Conservation (phyloP, 2,888 invertebrate species). For the Venustoraphidia nigricollis region DNA sequence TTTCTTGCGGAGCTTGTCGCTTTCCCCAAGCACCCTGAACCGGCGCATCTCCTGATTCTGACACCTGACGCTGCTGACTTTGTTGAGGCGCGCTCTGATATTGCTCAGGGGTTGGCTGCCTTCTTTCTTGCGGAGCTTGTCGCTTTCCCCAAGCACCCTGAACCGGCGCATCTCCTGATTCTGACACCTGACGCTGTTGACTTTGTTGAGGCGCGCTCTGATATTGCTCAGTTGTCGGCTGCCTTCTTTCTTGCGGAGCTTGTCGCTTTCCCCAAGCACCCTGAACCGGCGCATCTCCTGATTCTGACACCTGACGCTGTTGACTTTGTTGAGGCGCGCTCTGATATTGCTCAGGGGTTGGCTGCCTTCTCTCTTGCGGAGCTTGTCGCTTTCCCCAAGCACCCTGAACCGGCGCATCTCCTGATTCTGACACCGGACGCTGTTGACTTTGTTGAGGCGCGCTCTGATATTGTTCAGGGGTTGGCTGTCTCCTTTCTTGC, state of each 20-base stretch:
- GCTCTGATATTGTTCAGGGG: too few relatives aligned
- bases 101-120: not conserved
- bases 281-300: not conserved
- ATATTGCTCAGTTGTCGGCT: not conserved
- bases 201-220: not conserved
- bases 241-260: not conserved
- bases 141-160: not conserved
- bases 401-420: too few relatives aligned
- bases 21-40: not conserved
- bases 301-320: too few relatives aligned
- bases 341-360: too few relatives aligned
- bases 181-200: not conserved
- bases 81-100: not conserved
- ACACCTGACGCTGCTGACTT: not conserved
- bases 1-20: not conserved
- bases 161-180: too few relatives aligned
- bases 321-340: too few relatives aligned
- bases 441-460: not conserved
- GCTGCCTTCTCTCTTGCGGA: too few relatives aligned
- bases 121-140: not conserved
- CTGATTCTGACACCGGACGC: not conserved
- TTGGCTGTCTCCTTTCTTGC: too few relatives aligned
- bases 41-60: not conserved
- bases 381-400: too few relatives aligned
- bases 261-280: not conserved